Evolutionary conservation across 2,113 vertebrate genomes (phyloP), one percentile per base, ranked within the genome.

Genomic region (Prionailurus viverrinus): DNA sequence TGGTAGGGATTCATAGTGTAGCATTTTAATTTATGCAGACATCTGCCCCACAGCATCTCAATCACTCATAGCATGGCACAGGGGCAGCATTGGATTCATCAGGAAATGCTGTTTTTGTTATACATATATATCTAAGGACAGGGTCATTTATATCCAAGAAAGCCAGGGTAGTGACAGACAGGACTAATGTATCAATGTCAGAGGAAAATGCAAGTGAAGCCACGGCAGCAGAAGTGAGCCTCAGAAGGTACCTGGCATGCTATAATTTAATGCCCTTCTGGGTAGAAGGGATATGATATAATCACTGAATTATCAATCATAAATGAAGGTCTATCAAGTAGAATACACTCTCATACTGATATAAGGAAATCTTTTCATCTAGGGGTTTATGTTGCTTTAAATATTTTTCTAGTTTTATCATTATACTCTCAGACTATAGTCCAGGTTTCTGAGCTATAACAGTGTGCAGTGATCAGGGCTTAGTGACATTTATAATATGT

Each of bases 111-210:
- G 53, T 15, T 63, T 93, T 94, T 89, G 87, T 93, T 63, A 53
- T 36, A 66, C 41, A 29, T 1, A 1, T 3, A 39, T 27, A 61
- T 84, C 39, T 84, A 55, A 96, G n/a, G 84, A 92, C 13, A 15
- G 63, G 55, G 29, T 18, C 95, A 63, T 73, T 97, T 90, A 66
- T 95, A 97, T 55, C 73, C 61, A 21, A 92, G 58, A 92, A 79
- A 95, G 63, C 41, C 86, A 95, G 93, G 79, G 23, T 12, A 71
- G 68, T 25, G 92, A 82, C 65, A 58, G 96, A 97, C 2, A 61
- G 33, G n/a, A 84, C n/a, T 76, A 9, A 74, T 94, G 48, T 69
- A 55, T 74, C 95, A 97, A 48, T 51, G 91, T 66, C 51, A 85
- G 76, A 78, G 7, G 25, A 58, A 87, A 97, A 36, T 33, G 61